A percentile compares a stretch with the other conserved stretches of the same genome.
These are phyloP conservation scores for Zosterops pallidus DNA, from an alignment of 2,113 vertebrate genomes.

Conservation along the genomic window DNA sequence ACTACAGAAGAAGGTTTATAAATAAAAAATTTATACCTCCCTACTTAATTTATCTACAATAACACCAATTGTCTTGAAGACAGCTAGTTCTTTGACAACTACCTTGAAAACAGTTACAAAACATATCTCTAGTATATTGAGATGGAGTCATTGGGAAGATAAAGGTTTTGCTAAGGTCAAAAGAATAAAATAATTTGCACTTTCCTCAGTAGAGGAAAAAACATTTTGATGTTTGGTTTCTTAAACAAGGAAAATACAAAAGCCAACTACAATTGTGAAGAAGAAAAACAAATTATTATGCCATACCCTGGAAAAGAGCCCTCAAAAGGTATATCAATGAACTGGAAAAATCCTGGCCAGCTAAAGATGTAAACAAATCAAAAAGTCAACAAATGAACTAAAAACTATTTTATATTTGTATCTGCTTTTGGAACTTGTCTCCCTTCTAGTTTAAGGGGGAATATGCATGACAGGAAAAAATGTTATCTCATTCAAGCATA, in stretches of 20 bases:
- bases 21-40: neutral
- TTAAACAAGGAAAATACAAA: neutral
- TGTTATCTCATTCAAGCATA: neutral
- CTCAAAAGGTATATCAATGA: neutral
- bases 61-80: neutral
- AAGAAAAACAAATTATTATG: neutral
- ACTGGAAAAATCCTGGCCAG: neutral
- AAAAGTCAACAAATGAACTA: neutral
- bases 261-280: neutral
- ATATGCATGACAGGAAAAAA: neutral
- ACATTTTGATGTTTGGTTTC: neutral
- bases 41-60: neutral
- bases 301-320: neutral
- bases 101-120: neutral
- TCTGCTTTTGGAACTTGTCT: neutral
- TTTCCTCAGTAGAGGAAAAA: neutral
- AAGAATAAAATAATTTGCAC: neutral
- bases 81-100: neutral
- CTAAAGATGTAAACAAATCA: constrained; percentile 26
- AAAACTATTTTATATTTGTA: neutral
- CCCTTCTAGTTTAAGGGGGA: neutral
- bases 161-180: neutral
- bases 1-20: neutral
- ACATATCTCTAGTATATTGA: neutral
- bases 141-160: neutral